A percentile compares a stretch with the other conserved stretches of the same genome.
Conservation (phyloP, 2,888 invertebrate species). For the Eupelmus urozonus region DNA sequence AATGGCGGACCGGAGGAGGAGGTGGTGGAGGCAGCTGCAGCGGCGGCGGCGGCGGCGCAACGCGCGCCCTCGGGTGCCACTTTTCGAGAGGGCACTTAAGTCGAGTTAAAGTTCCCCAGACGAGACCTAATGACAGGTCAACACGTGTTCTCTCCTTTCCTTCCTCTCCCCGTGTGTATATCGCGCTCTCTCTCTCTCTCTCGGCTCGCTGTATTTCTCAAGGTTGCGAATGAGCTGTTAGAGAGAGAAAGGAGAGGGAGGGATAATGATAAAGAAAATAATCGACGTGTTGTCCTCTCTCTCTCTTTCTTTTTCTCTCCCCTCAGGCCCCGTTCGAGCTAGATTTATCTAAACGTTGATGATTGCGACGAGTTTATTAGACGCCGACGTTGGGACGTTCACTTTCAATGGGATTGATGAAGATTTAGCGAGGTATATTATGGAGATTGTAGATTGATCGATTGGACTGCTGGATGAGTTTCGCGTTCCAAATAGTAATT, state of each 20-base stretch:
- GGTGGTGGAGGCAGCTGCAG: not conserved
- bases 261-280: slow-evolving; percentile 16
- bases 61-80: slow-evolving; percentile 42
- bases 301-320: too few species aligned
- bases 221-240: slow-evolving; percentile 26
- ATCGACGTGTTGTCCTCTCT: not conserved
- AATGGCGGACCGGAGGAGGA: not conserved
- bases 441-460: too few species aligned
- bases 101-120: slow-evolving; percentile 46
- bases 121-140: slow-evolving; percentile 47
- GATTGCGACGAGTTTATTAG: not conserved
- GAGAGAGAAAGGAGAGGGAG: not conserved
- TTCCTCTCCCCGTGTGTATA: not conserved
- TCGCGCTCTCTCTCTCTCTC: slow-evolving; percentile 29
- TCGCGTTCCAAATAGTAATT: too few species aligned
- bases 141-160: slow-evolving; percentile 26
- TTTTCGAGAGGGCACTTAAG: slow-evolving; percentile 51
- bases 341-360: not conserved
- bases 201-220: not conserved
- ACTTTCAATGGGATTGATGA: too few species aligned
- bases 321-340: too few species aligned
- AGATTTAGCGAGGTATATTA: too few species aligned
- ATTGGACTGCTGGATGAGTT: too few species aligned
- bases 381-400: too few species aligned
- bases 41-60: slow-evolving; percentile 2